phyloP scores from a whole-genome alignment of 2,888 invertebrate genomes.

The Stenchaetothrips biformis region DNA sequence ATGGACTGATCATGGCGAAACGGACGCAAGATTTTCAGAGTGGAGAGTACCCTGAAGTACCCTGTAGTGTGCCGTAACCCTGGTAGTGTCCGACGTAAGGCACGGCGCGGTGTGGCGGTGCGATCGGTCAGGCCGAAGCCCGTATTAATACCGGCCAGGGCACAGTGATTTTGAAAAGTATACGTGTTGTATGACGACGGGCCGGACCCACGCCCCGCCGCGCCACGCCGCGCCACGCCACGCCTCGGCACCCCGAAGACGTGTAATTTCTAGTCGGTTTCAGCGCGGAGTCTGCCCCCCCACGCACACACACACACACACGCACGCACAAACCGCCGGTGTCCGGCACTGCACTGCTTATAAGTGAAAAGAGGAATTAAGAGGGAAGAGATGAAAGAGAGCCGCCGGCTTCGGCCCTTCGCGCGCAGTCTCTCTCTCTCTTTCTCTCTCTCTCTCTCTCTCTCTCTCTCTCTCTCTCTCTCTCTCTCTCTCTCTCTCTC shows the following conservation, averaged over 20 bases:
- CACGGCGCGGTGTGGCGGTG: not conserved
- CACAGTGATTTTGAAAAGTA: conserved; percentile 21
- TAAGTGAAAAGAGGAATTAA: conserved; percentile 22
- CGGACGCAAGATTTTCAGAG: no score
- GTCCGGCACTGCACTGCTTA: conserved; percentile 22
- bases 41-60: no score
- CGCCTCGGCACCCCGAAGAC: not conserved
- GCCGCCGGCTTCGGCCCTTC: conserved; percentile 1
- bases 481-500: conserved; percentile 17
- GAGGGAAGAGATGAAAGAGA: conserved; percentile 14
- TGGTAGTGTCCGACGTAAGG: no score
- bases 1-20: no score
- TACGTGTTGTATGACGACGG: conserved; percentile 20
- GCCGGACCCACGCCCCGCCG: not conserved
- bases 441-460: not conserved
- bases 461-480: not conserved
- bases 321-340: not conserved
- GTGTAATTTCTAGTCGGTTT: conserved; percentile 16
- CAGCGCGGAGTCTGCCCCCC: not conserved
- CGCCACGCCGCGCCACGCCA: not conserved
- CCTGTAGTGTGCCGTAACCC: no score
- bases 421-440: not conserved
- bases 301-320: conserved; percentile 5
- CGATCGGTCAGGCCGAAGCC: not conserved
- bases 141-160: not conserved